Evolutionary conservation across 2,113 vertebrate genomes (phyloP).

Genomic region (Eptesicus fuscus): DNA sequence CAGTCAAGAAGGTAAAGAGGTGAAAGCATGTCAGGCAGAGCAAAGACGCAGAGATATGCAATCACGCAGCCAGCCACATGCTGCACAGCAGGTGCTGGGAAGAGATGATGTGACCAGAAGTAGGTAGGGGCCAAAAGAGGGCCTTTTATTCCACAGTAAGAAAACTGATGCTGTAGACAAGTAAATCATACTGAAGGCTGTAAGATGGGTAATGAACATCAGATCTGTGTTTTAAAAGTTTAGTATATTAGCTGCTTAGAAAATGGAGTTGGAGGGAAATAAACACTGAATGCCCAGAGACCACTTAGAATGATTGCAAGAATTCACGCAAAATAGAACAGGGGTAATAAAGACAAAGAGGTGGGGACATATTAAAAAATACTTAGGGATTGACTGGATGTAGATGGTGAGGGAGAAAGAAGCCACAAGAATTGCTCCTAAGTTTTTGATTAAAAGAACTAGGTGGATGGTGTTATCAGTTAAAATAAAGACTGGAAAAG

Average conservation of each 20-base stretch:
- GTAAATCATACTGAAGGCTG: not conserved
- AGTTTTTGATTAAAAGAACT: not conserved
- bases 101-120: not conserved
- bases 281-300: not conserved
- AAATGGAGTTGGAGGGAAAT: not conserved
- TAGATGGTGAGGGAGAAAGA: not conserved
- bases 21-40: not conserved
- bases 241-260: not conserved
- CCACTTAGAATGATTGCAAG: not conserved
- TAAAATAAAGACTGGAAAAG: not conserved
- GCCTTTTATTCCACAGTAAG: not conserved
- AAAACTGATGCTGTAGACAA: not conserved
- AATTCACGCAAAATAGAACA: not conserved
- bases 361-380: not conserved
- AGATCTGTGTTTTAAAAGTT: not conserved
- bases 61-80: rapidly evolving
- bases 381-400: not conserved
- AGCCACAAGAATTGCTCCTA: not conserved
- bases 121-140: not conserved
- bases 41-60: not conserved
- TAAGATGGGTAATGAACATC: not conserved
- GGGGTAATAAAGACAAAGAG: not conserved
- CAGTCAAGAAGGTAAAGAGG: not conserved
- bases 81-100: not conserved
- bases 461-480: not conserved